A percentile compares a stretch with the other conserved stretches of the same genome.
These are phyloP conservation scores for Atractosteus spatula DNA, from an alignment of 2,113 vertebrate species.

Conservation along the genomic window DNA sequence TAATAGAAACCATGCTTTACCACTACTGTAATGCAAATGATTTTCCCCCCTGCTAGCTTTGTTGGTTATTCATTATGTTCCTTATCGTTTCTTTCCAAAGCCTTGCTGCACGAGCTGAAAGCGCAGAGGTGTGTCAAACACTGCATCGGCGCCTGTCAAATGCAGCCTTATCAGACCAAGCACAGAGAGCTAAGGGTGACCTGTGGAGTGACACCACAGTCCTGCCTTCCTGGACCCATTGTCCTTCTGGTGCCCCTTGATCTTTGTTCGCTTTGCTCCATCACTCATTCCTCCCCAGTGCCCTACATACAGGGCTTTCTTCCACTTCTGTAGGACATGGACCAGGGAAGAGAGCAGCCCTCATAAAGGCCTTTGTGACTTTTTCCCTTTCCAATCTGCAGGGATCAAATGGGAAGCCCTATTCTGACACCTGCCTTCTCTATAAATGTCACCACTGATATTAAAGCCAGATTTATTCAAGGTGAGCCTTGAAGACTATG, in stretches of 20 bases:
- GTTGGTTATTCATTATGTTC: conserved; percentile 72
- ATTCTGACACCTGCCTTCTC: conserved; percentile 44
- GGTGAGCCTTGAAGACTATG: conserved; percentile 15
- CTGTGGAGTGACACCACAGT: conserved; percentile 63
- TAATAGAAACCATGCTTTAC: conserved; percentile 7
- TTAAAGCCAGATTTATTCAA: conserved; percentile 46
- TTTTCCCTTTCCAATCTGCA: conserved; percentile 31
- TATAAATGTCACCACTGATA: conserved; percentile 65
- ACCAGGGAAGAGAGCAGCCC: background rate
- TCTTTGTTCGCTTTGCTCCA: conserved; percentile 60
- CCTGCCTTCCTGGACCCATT: conserved; percentile 51
- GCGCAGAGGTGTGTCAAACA: conserved; percentile 52
- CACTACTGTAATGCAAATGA: conserved; percentile 65
- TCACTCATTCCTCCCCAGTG: conserved; percentile 37
- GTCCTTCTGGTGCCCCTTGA: conserved; percentile 37
- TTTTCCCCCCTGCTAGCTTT: conserved; percentile 69
- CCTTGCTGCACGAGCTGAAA: conserved; percentile 28
- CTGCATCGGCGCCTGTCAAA: conserved; percentile 67
- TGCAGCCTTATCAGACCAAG: conserved; percentile 75
- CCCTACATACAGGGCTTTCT: conserved; percentile 33
- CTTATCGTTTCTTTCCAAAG: conserved; percentile 70
- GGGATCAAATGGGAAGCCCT: conserved; percentile 47
- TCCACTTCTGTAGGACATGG: conserved; percentile 36
- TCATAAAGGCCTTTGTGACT: conserved; percentile 31
- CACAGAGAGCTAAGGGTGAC: conserved; percentile 66